phyloP scores from a whole-genome alignment of 2,888 invertebrate species.

The Sipha maydis region DNA sequence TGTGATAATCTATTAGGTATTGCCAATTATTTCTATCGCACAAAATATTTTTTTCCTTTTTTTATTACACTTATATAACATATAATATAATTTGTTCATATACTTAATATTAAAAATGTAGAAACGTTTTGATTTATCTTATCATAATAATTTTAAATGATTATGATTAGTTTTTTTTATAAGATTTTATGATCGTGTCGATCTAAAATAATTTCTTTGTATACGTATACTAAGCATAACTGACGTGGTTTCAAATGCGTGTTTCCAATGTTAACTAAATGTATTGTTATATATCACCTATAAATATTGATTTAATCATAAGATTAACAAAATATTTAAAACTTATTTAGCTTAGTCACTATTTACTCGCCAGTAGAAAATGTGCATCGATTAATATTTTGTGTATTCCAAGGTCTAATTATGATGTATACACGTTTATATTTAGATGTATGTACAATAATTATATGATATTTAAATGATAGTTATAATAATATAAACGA shows the following conservation, averaged over 20 bases:
- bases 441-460: no score
- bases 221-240: neutral
- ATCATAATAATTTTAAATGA: neutral
- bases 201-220: neutral
- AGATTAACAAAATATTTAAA: neutral
- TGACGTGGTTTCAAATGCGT: neutral
- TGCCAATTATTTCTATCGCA: conserved; percentile 26
- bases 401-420: no score
- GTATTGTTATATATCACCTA: neutral
- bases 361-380: neutral
- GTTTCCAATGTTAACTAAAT: neutral
- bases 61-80: neutral
- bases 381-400: neutral
- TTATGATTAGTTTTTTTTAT: neutral
- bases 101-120: neutral
- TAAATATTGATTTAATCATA: neutral
- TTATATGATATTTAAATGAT: no score
- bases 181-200: neutral
- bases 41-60: conserved; percentile 16
- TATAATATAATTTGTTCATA: neutral
- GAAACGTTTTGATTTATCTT: neutral
- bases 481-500: no score
- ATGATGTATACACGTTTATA: no score
- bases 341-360: neutral
- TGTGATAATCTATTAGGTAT: conserved; percentile 39